Evolutionary conservation across 2,888 invertebrate species (phyloP), one percentile per base, ranked within the genome.

Genomic region (Lymantria dispar): DNA sequence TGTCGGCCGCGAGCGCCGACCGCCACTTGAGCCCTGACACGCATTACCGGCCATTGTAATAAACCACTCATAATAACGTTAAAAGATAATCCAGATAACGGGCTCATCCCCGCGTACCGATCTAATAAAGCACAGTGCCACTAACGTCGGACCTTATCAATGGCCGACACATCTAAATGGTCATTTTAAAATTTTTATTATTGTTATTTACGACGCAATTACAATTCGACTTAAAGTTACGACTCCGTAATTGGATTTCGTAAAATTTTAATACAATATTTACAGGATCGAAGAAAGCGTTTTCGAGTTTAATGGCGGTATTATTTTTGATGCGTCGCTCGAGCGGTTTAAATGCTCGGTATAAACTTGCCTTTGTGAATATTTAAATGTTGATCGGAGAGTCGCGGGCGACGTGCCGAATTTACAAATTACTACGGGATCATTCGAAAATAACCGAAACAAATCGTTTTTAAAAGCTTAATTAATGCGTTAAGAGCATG

Each of bases 41-140:
- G 66, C 67, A 62, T 62, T 63, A 60, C 70, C 54, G 64, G 54
- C 61, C 70, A 72, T 68, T 64, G 61, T 70, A 72, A 75, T 77
- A 77, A 77, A 78, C 70, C 72, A 75, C 73, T 78, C 80, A 72
- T 76, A 78, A 74, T 73, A 78, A 82, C 72, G 80, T 79, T 72
- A 72, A 57, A 68, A 74, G 76, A 75, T 74, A 74, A 62, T 64
- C 63, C 57, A 57, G 74, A 76, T 74, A 74, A 54, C 51, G 47
- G n/a, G 47, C 47, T 47, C 64, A 59, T 63, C 64, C 62, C 50
- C 58, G 64, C 74, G 72, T 71, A 66, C 72, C 74, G 54, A 71
- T 73, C 68, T 70, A 70, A 73, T 66, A 69, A 64, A 61, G 61
- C 61, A 68, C 65, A 60, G 60, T 53, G 50, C 42, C 44, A 53